These are phyloP conservation scores for Coenobita brevimanus DNA, from an alignment of 1,140 invertebrate species.

Conservation along the genomic window DNA sequence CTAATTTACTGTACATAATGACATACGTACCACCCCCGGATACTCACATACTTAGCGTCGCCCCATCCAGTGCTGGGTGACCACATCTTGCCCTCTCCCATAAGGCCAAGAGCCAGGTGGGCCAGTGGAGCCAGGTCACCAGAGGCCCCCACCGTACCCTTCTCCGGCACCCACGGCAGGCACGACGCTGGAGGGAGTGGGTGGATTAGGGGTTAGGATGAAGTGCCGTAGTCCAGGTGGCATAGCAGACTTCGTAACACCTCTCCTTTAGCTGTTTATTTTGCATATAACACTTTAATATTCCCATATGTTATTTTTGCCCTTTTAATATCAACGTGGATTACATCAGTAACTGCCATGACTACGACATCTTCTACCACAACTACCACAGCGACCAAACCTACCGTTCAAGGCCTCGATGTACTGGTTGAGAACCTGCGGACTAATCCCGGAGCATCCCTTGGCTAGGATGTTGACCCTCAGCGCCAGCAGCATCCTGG, in stretches of 20 bases:
- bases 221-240: background rate
- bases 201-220: background rate
- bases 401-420: slow-evolving; percentile 84
- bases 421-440: slow-evolving; percentile 78
- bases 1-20: too few relatives aligned
- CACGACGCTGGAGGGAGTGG: slow-evolving; percentile 77
- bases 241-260: too few relatives aligned
- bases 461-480: slow-evolving; percentile 84
- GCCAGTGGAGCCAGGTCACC: slow-evolving; percentile 83
- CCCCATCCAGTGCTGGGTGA: slow-evolving; percentile 83
- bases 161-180: slow-evolving; percentile 83
- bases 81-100: slow-evolving; percentile 88
- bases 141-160: slow-evolving; percentile 84
- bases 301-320: too few relatives aligned
- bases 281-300: too few relatives aligned
- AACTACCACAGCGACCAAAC: background rate
- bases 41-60: slow-evolving; percentile 78
- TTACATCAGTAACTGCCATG: too few relatives aligned
- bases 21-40: too few relatives aligned
- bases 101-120: slow-evolving; percentile 81
- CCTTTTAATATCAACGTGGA: too few relatives aligned
- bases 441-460: slow-evolving; percentile 82
- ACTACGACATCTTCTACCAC: background rate
- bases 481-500: slow-evolving; percentile 82
- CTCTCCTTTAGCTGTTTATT: too few relatives aligned